phyloP scores from a whole-genome alignment of 2,888 invertebrate genomes.

The Onthophagus sagittarius region DNA sequence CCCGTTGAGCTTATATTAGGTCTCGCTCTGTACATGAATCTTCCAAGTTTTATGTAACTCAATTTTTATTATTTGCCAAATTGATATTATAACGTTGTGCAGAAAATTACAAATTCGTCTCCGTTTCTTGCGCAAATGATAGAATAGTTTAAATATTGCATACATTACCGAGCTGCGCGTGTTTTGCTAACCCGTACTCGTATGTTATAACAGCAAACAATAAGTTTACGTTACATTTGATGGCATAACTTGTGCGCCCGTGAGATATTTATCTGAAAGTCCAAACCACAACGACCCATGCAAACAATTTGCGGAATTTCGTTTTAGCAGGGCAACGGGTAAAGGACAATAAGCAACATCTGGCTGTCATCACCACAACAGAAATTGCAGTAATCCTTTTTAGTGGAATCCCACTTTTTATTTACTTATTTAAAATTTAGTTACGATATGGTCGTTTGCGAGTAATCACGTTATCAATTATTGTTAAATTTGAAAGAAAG shows the following conservation, averaged over 20 bases:
- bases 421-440: too few relatives aligned
- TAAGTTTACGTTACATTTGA: not conserved
- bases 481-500: too few relatives aligned
- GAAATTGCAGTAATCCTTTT: not conserved
- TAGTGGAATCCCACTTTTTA: not conserved
- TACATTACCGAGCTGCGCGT: not conserved
- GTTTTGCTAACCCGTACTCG: not conserved
- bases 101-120: not conserved
- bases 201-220: not conserved
- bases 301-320: not conserved
- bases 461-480: too few relatives aligned
- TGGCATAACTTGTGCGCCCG: not conserved
- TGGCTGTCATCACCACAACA: not conserved
- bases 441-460: too few relatives aligned
- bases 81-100: not conserved
- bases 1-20: not conserved
- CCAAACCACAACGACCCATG: not conserved
- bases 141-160: not conserved
- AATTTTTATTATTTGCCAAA: not conserved
- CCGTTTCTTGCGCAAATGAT: not conserved
- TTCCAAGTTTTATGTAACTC: not conserved
- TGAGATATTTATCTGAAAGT: not conserved
- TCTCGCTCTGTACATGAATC: not conserved
- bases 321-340: not conserved
- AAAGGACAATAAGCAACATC: not conserved